Conservation (phyloP, 1,140 invertebrate species). For the Drosophila busckii region DNA sequence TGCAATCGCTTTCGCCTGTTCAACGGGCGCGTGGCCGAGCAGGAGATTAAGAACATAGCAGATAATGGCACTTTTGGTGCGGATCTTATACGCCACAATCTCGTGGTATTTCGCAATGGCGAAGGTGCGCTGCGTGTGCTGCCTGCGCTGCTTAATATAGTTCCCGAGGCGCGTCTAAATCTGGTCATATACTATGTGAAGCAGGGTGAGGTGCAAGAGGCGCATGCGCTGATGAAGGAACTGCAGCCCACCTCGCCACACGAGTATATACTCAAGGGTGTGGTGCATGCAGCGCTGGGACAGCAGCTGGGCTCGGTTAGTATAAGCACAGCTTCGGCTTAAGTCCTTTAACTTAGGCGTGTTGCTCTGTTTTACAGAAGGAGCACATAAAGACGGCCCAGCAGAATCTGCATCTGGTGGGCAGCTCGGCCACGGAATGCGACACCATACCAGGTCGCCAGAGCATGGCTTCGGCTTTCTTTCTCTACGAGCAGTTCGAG, state of each 20-base stretch:
- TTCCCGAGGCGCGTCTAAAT: constrained; percentile 97
- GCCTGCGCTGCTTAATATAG: constrained; percentile 94
- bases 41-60: constrained; percentile 88
- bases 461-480: constrained; percentile 98
- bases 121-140: constrained; percentile 95
- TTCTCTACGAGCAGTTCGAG: constrained; percentile 95
- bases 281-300: constrained; percentile 95
- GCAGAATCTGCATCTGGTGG: constrained; percentile 97
- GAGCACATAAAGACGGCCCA: constrained; percentile 97
- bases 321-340: no score
- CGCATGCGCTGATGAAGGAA: constrained; percentile 94
- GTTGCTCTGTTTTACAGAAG: constrained; percentile 81
- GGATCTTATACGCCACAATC: constrained; percentile 96
- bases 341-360: background rate
- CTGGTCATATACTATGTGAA: constrained; percentile 96
- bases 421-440: constrained; percentile 96
- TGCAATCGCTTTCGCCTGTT: constrained; percentile 88
- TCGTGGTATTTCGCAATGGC: constrained; percentile 96
- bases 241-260: constrained; percentile 95
- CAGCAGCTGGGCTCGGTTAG: constrained; percentile 93
- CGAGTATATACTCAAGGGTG: constrained; percentile 98
- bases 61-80: constrained; percentile 93
- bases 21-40: constrained; percentile 95
- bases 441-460: constrained; percentile 96
- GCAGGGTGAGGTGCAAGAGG: constrained; percentile 94